Conservation (phyloP, 2,113 vertebrate species). For the Oriolus oriolus region DNA sequence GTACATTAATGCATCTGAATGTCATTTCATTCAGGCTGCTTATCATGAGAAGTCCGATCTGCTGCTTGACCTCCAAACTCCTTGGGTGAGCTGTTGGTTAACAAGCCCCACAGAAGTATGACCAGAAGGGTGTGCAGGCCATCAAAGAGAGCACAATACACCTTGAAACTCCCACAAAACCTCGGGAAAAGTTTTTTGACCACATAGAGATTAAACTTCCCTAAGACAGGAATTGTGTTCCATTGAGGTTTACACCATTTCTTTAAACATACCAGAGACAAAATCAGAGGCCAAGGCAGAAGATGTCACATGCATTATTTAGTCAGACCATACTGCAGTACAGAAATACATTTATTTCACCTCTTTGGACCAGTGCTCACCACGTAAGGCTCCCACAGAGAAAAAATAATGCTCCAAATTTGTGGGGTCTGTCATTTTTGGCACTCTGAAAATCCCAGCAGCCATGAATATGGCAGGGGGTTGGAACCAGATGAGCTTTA, state of each 20-base stretch:
- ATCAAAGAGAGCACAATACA: rapidly evolving
- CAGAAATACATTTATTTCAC: background rate
- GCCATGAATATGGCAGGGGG: rapidly evolving
- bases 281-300: background rate
- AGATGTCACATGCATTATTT: background rate
- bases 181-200: background rate
- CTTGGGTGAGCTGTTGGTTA: background rate
- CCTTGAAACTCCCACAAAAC: background rate
- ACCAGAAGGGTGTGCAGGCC: background rate
- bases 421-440: background rate
- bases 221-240: background rate
- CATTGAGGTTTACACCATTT: background rate
- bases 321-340: background rate
- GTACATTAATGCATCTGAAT: background rate
- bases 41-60: background rate
- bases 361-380: rapidly evolving
- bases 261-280: background rate
- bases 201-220: background rate
- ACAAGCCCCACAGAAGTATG: rapidly evolving
- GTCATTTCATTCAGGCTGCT: background rate
- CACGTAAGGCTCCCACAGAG: background rate
- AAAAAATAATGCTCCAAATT: background rate
- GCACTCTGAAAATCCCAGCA: background rate
- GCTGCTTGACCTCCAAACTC: background rate
- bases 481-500: background rate